Conservation (phyloP, 1,140 invertebrate genomes). For the Drosophila nigromelanica region DNA sequence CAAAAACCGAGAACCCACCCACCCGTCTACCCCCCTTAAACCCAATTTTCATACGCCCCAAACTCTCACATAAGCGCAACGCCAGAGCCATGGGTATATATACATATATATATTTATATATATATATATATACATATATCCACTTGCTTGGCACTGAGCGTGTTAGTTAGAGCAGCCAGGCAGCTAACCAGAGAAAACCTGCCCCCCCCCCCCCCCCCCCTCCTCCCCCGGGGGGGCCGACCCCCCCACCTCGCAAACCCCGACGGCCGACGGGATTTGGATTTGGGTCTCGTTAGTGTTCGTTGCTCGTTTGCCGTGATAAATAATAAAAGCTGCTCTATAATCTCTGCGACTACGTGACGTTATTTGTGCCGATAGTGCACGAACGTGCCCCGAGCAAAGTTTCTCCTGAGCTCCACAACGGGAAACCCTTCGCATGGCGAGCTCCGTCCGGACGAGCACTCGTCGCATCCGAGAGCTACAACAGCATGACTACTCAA, state of each 20-base stretch:
- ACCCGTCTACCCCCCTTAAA: neutral
- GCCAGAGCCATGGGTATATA: neutral
- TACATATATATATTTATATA: too few species aligned
- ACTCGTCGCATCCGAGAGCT: constrained; percentile 22
- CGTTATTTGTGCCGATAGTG: constrained; percentile 84
- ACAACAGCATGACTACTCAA: constrained; percentile 65
- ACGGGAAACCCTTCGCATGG: constrained; percentile 30
- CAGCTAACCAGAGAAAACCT: constrained; percentile 17
- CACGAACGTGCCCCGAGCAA: constrained; percentile 67
- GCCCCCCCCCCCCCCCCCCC: too few species aligned
- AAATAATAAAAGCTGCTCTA: constrained; percentile 84
- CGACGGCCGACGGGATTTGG: constrained; percentile 75
- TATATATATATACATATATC: constrained; percentile 13
- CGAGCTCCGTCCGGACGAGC: constrained; percentile 62
- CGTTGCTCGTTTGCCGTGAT: constrained; percentile 78
- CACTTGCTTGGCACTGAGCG: too few species aligned
- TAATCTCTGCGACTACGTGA: constrained; percentile 84
- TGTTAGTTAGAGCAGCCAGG: constrained; percentile 26
- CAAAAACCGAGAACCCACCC: constrained; percentile 11
- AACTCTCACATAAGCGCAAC: constrained; percentile 2
- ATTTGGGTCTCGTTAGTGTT: constrained; percentile 77
- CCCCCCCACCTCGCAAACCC: constrained; percentile 22
- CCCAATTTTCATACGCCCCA: constrained; percentile 21
- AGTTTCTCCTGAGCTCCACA: neutral
- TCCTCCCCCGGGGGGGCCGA: too few species aligned